Evolutionary conservation across 1,140 invertebrate species (phyloP), one percentile per base, ranked within the genome.

Genomic region (Cephus cinctus): DNA sequence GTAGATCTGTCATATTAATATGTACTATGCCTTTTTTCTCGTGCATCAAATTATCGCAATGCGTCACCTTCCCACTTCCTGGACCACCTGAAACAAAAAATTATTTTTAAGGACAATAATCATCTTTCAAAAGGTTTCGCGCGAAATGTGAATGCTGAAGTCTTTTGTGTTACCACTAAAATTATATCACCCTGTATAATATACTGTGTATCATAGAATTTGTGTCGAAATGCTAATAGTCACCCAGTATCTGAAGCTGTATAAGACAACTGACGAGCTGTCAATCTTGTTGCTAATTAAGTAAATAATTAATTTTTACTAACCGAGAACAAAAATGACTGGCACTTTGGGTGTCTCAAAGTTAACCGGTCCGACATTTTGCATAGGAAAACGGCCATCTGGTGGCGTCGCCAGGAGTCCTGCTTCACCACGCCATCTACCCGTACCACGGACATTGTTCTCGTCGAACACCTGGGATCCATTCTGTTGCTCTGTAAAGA

Each of bases 31-130:
- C 89, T 38, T 85, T 84, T 55, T 88, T 85, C 71, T 93, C 89
- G 77, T 90, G 86, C 80, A 89, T 89, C 43, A 92, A 77, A 61
- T 86, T 90, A 69, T 94, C 90, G 73, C 90, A 92, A 75, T 94
- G 90, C 62, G 90, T 93, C 81, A 93, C 90, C 83, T 94, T 94
- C 31, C 91, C 91, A 66, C 89, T 92, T 56, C 91, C 91, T 38
- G 91, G 91, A 46, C 91, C 91, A 57, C 90, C 88, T 90, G 63
- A 11, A 51, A 49, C 36, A 25, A 40, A 38, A 39, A 9, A n/a
- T 20, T 9, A 36, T 12, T 34, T 16, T 43, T 46, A 18, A 52
- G 3, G 11, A 18, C 0, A 31, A 3, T 18, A 16, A 15, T 15
- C 31, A 5, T 43, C 31, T 6, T 38, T 12, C 12, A 3, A 9